phyloP scores from a whole-genome alignment of 2,113 vertebrate genomes.

The Piprites chloris region DNA sequence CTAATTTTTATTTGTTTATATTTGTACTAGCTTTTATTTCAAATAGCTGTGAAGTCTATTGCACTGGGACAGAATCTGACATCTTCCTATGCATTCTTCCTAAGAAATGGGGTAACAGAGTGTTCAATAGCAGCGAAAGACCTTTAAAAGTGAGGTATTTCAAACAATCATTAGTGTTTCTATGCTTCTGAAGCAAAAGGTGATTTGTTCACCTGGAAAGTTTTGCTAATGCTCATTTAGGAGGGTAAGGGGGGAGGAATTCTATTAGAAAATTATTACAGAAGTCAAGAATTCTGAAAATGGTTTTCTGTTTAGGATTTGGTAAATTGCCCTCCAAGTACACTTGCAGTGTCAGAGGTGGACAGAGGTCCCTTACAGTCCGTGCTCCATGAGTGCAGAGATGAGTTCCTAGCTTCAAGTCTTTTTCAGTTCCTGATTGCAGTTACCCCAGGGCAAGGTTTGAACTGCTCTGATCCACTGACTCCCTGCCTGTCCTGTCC shows the following conservation, averaged over 20 bases:
- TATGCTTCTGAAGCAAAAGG: not conserved
- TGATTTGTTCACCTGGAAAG: not conserved
- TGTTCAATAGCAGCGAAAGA: not conserved
- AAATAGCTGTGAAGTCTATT: not conserved
- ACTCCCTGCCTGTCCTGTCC: accelerated
- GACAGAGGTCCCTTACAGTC: not conserved
- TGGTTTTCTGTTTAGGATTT: not conserved
- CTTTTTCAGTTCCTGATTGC: not conserved
- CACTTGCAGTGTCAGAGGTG: not conserved
- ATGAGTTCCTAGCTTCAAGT: not conserved
- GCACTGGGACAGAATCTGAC: not conserved
- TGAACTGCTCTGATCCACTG: accelerated
- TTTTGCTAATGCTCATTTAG: not conserved
- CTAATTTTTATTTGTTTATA: not conserved
- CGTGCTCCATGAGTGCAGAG: not conserved
- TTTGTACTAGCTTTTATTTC: not conserved
- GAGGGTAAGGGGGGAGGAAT: accelerated
- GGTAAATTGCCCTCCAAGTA: not conserved
- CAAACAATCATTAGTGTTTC: not conserved
- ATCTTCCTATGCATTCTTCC: not conserved
- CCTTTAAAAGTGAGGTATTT: not conserved
- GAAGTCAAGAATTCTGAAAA: not conserved
- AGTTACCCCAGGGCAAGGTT: not conserved
- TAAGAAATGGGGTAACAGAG: not conserved
- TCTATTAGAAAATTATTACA: not conserved